phyloP scores from a whole-genome alignment of 2,113 vertebrate genomes.

The Rhizomys pruinosus region DNA sequence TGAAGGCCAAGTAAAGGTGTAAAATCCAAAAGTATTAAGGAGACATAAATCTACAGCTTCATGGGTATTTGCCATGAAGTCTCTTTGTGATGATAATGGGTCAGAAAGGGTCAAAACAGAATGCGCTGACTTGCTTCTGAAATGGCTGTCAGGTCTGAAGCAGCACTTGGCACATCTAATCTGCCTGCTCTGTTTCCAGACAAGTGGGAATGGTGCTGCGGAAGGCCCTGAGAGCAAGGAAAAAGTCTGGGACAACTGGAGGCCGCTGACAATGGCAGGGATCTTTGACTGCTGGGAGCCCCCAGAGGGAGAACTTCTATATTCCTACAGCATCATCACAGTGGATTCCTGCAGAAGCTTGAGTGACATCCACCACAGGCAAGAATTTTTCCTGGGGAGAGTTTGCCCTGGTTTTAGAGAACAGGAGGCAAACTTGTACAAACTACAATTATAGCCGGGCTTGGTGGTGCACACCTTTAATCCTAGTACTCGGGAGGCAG shows the following conservation, averaged over 20 bases:
- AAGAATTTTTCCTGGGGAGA: conserved; percentile 1
- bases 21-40: neutral
- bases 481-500: too few species aligned
- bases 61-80: neutral
- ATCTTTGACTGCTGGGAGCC: conserved; percentile 97
- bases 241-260: conserved; percentile 90
- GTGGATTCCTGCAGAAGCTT: conserved; percentile 91
- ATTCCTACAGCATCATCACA: conserved; percentile 95
- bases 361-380: conserved; percentile 93
- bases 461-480: too few species aligned
- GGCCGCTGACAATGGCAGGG: conserved; percentile 96
- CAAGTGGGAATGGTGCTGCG: neutral
- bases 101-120: neutral
- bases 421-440: neutral
- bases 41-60: neutral
- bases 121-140: neutral
- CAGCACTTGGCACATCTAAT: neutral
- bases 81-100: neutral
- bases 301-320: conserved; percentile 89
- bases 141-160: neutral
- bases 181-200: conserved; percentile 54
- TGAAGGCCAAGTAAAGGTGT: neutral
- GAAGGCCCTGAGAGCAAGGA: conserved; percentile 69
- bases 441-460: too few species aligned
- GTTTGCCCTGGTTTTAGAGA: neutral